These are phyloP conservation scores for Dolichomitus sp. DNA, from an alignment of 2,888 invertebrate species.

Conservation along the genomic window DNA sequence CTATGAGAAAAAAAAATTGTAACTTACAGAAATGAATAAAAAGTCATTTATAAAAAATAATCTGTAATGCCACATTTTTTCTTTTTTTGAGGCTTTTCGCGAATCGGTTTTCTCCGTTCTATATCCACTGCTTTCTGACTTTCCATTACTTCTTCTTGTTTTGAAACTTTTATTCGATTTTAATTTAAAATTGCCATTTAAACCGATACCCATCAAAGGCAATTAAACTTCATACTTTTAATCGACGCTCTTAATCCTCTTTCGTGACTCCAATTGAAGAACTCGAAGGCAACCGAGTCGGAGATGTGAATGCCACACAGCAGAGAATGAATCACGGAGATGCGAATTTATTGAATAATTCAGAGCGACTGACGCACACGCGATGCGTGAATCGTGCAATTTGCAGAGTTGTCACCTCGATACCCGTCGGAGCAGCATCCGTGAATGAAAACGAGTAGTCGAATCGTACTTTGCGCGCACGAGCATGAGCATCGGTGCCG, in stretches of 20 bases:
- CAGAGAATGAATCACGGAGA: slow-evolving; percentile 20
- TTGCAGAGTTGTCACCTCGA: slow-evolving; percentile 65
- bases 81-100: not conserved
- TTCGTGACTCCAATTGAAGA: slow-evolving; percentile 9
- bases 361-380: slow-evolving; percentile 45
- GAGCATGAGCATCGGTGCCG: slow-evolving; percentile 42
- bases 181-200: not conserved
- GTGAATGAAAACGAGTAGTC: slow-evolving; percentile 15
- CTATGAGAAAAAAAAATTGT: not conserved
- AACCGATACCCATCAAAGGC: not conserved
- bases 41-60: not conserved
- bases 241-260: slow-evolving; percentile 27
- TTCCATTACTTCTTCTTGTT: not conserved
- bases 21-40: not conserved
- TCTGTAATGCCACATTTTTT: not conserved
- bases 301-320: slow-evolving; percentile 26
- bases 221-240: not conserved
- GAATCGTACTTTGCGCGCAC: slow-evolving; percentile 8
- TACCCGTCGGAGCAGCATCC: slow-evolving; percentile 29
- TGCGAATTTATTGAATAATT: slow-evolving; percentile 64
- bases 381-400: slow-evolving; percentile 63
- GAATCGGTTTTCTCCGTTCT: not conserved
- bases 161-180: not conserved
- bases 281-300: not conserved
- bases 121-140: not conserved